Evolutionary conservation across 2,888 invertebrate genomes (phyloP).

Genomic region (Cyclophora albipunctata): DNA sequence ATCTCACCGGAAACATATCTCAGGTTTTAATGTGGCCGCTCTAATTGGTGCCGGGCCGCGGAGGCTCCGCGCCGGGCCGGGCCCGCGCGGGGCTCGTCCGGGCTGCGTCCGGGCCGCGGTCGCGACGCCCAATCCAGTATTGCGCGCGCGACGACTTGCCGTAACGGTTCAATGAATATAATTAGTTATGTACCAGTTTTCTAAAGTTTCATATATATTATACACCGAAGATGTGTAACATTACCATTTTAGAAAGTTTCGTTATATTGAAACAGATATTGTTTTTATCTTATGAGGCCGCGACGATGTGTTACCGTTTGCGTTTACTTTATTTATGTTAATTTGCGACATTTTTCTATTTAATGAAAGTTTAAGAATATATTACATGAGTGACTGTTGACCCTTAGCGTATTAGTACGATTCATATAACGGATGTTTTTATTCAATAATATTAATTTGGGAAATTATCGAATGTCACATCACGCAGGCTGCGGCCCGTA

Average conservation of each 20-base stretch:
- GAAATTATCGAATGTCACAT: background rate
- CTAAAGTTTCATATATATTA: constrained; percentile 23
- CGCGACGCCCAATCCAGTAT: constrained; percentile 24
- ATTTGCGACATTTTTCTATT: constrained; percentile 1
- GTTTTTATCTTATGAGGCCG: constrained; percentile 21
- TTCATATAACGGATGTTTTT: background rate
- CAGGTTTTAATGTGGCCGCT: constrained; percentile 40
- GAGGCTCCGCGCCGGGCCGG: constrained; percentile 18
- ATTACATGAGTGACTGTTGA: too few relatives aligned
- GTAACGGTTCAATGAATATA: constrained; percentile 37
- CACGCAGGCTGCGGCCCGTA: too few relatives aligned
- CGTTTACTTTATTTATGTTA: too few relatives aligned
- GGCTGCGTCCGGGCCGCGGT: constrained; percentile 13
- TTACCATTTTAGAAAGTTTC: constrained; percentile 25
- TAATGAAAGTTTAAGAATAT: too few relatives aligned
- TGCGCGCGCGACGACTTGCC: constrained; percentile 26
- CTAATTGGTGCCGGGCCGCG: constrained; percentile 38
- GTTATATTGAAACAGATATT: constrained; percentile 21
- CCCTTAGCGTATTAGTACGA: too few relatives aligned
- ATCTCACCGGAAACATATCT: constrained; percentile 61
- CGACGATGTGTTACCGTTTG: background rate
- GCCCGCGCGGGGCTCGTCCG: constrained; percentile 14
- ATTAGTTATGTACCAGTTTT: constrained; percentile 39
- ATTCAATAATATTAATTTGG: background rate
- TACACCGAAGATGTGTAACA: constrained; percentile 18